These are phyloP conservation scores for human (Homo sapiens) DNA, from an alignment of 2,113 vertebrate species.

Conservation along the genomic window GRCh38 chr4:95863501-95864000, in stretches of 20 bases:
- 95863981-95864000: neutral
- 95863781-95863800: neutral
- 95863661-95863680: neutral
- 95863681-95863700: neutral
- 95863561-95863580: neutral
- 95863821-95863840: neutral
- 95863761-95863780: neutral
- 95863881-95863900: neutral
- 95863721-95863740: neutral
- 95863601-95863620: neutral
- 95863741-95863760: neutral
- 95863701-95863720: neutral
- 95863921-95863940: neutral
- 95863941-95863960: neutral
- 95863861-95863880: neutral
- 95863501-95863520: neutral
- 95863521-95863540: neutral
- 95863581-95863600: neutral
- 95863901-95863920: neutral
- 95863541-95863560: neutral
- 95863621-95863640: neutral
- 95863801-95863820: neutral
- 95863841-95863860: neutral
- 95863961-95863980: neutral
- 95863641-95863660: neutral